A percentile compares a stretch with the other conserved stretches of the same genome.
Evolutionary conservation across 2,113 vertebrate species (phyloP).

Genomic region (Anseranas semipalmata): DNA sequence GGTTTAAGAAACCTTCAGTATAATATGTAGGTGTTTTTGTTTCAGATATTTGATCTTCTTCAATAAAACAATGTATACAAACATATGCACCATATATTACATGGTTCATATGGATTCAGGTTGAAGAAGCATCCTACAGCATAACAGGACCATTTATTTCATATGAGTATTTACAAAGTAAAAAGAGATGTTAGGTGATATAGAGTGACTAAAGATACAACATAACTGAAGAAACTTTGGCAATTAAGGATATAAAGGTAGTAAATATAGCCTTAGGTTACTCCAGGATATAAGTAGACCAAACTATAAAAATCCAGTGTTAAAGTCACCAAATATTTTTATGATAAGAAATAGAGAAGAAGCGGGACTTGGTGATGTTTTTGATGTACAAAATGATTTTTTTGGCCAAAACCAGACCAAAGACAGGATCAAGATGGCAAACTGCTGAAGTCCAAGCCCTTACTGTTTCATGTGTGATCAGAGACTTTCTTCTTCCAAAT

Average conservation of each 20-base stretch:
- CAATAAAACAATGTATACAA: not conserved
- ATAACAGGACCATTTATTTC: not conserved
- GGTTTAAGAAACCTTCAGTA: not conserved
- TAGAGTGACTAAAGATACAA: not conserved
- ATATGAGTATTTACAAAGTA: not conserved
- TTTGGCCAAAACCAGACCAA: not conserved
- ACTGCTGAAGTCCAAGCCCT: not conserved
- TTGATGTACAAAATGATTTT: not conserved
- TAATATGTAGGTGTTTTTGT: not conserved
- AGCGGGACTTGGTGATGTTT: not conserved
- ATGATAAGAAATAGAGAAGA: not conserved
- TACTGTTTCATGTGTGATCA: not conserved
- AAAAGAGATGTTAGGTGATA: not conserved
- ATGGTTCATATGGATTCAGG: fast-evolving
- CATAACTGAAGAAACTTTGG: not conserved
- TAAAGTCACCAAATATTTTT: not conserved
- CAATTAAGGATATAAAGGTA: not conserved
- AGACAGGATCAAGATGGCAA: not conserved
- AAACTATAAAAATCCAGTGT: not conserved
- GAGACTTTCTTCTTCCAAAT: not conserved
- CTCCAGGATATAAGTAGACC: not conserved
- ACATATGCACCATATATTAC: not conserved
- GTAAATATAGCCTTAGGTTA: not conserved
- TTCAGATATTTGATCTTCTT: not conserved
- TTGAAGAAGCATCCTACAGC: not conserved